Base-by-base conservation (phyloP, 2,797 vertebrate species). In the Chiroxiphia lanceolata region DNA sequence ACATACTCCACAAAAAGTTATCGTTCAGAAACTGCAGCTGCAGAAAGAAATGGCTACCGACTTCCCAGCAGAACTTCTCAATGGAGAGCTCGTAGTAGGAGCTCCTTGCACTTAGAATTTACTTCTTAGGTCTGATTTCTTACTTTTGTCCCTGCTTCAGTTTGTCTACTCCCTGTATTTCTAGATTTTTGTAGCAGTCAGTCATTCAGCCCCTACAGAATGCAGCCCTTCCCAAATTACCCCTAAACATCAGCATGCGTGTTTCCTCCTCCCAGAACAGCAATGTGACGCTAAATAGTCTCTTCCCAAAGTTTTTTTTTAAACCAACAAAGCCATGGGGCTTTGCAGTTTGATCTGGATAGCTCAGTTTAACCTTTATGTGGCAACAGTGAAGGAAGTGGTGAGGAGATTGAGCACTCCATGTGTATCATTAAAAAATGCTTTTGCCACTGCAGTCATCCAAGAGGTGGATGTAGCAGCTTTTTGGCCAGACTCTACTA, bases 361-460 rank as follows among this genome's bases (percentile, higher is more conserved):
- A 69, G 70, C 44, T 68, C 51, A 57, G 36, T 64, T 91, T 82
- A 50, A 81, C 69, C 42, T 92, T 72, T 59, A 38, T 91, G 81
- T 91, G 68, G 78, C 81, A 82, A 56, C 25, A 70, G 15, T 21
- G 36, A 88, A 94, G 85, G 94, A 94, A 92, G 84, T 63, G 65
- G 53, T 5, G 6, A 87, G 68, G 50, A 93, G 80, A 88, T 57
- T 75, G 80, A 84, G 25, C 1, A 1, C 27, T 86, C 57, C 6
- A 0, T 59, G 45, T 71, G 15, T 69, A 40, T 78, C 61, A 82
- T 94, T 96, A 90, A 93, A 93, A 89, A 94, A 90, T 93, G 45
- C 38, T 91, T 95, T 78, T 94, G 80, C 33, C 63, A 72, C 18
- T 40, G 40, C 74, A 59, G 86, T 92, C 86, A 94, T 84, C 69